A percentile compares a stretch with the other conserved stretches of the same genome.
These are phyloP conservation scores for Isotomurus palustris DNA, from an alignment of 2,888 invertebrate genomes.

Conservation along the genomic window DNA sequence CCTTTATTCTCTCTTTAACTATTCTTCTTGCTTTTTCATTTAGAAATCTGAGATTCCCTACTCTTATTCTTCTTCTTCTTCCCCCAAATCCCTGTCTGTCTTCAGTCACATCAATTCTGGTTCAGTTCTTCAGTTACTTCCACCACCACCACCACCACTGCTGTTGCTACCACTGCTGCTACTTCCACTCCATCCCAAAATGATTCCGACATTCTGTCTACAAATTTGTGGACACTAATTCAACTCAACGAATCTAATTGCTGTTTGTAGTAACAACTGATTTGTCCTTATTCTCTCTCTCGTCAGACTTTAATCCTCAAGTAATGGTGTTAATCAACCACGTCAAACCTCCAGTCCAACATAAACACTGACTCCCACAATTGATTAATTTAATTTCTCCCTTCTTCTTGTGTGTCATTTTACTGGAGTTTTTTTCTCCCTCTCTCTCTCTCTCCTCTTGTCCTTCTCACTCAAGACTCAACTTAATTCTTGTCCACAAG, in stretches of 20 bases:
- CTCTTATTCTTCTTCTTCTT: too few relatives aligned
- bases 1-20: too few relatives aligned
- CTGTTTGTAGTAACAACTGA: background rate
- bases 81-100: too few relatives aligned
- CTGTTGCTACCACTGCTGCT: too few relatives aligned
- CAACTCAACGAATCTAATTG: conserved; percentile 6
- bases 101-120: too few relatives aligned
- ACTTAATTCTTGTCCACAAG: background rate
- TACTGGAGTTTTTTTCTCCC: background rate
- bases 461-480: background rate
- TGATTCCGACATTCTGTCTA: too few relatives aligned
- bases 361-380: background rate
- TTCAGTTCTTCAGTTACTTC: too few relatives aligned
- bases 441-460: background rate
- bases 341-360: too few relatives aligned
- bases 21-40: too few relatives aligned
- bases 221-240: conserved; percentile 16
- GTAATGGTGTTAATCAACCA: background rate
- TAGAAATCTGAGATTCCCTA: too few relatives aligned
- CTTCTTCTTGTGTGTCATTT: background rate
- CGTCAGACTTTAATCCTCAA: background rate
- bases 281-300: background rate
- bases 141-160: too few relatives aligned
- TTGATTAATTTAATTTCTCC: background rate
- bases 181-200: too few relatives aligned